phyloP scores from a whole-genome alignment of 2,113 vertebrate species.

The Mobula hypostoma region DNA sequence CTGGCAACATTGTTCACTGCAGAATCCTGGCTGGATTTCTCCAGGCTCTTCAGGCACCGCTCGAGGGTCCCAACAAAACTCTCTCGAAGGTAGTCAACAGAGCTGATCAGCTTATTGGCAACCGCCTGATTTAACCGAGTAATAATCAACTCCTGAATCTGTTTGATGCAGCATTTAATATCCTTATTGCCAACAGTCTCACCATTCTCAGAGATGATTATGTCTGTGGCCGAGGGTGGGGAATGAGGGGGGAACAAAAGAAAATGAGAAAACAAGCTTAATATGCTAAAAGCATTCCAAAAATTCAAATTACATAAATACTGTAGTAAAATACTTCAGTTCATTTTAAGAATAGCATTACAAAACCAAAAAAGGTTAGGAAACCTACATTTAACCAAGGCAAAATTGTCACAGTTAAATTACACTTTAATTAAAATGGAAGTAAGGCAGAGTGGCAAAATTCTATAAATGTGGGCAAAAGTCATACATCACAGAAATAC shows the following conservation, averaged over 20 bases:
- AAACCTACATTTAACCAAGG: neutral
- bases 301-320: neutral
- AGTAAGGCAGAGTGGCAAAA: neutral
- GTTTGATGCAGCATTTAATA: slow-evolving; percentile 86
- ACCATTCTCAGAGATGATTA: slow-evolving; percentile 80
- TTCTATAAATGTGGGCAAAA: neutral
- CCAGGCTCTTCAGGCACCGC: slow-evolving; percentile 85
- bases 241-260: neutral
- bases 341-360: neutral
- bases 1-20: slow-evolving; percentile 74
- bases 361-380: neutral
- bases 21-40: slow-evolving; percentile 72
- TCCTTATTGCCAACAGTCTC: slow-evolving; percentile 83
- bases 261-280: neutral
- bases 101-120: slow-evolving; percentile 90
- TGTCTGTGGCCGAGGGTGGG: slow-evolving; percentile 56
- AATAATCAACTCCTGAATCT: slow-evolving; percentile 94
- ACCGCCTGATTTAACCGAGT: slow-evolving; percentile 86
- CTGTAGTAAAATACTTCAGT: neutral
- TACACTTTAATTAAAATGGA: neutral
- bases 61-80: slow-evolving; percentile 95
- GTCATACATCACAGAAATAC: no score
- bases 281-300: neutral
- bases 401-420: neutral
- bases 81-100: slow-evolving; percentile 89